These are phyloP conservation scores for Mongoloraphidia duomilia DNA, from an alignment of 2,888 invertebrate genomes.

Conservation along the genomic window DNA sequence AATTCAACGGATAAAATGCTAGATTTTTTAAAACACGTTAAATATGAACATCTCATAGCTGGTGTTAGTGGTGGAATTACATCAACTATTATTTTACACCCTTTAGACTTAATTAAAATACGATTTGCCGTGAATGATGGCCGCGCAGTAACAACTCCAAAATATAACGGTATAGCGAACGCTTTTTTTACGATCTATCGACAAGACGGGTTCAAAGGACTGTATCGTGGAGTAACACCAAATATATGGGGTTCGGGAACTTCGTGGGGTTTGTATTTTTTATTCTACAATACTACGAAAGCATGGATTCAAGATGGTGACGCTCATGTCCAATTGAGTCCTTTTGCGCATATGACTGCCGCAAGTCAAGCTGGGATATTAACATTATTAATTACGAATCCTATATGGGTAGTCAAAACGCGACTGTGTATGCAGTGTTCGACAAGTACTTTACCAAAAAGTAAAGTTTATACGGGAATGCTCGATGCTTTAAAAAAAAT, in stretches of 20 bases:
- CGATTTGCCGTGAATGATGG: conserved; percentile 98
- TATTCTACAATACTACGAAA: conserved; percentile 90
- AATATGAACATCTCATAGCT: conserved; percentile 88
- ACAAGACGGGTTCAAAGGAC: conserved; percentile 72
- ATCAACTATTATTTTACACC: conserved; percentile 86
- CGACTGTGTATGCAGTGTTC: conserved; percentile 84
- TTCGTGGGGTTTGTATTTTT: conserved; percentile 97
- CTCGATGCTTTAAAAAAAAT: conserved; percentile 81
- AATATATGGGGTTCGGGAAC: conserved; percentile 93
- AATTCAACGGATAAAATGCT: conserved; percentile 2
- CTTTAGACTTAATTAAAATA: conserved; percentile 95
- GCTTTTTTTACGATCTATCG: conserved; percentile 73
- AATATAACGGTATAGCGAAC: conserved; percentile 69
- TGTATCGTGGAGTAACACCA: conserved; percentile 95
- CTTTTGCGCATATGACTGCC: conserved; percentile 73
- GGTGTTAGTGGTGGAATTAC: conserved; percentile 91
- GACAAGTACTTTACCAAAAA: conserved; percentile 19
- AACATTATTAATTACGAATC: conserved; percentile 87
- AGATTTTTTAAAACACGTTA: conserved; percentile 46
- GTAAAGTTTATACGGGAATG: conserved; percentile 75
- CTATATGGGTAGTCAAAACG: conserved; percentile 98
- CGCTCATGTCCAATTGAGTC: conserved; percentile 60
- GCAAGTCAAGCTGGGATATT: conserved; percentile 82
- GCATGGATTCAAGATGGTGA: conserved; percentile 78
- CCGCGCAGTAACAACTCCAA: conserved; percentile 59